Percentiles rank a stretch among this genome's conserved stretches.
phyloP scores from a whole-genome alignment of 2,113 vertebrate species.

The Lipotes vexillifer region DNA sequence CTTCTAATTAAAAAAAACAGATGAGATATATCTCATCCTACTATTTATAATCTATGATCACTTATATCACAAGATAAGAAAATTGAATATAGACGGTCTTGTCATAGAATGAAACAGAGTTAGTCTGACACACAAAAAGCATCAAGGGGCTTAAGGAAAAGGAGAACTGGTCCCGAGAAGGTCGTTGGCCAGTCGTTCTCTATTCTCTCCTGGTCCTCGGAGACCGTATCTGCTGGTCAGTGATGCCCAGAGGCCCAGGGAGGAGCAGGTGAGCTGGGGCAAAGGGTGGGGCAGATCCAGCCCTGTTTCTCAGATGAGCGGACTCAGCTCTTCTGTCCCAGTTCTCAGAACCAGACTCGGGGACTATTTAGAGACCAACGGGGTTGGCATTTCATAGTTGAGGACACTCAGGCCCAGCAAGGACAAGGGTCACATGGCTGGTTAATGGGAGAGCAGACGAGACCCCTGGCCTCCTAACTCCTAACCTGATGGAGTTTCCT shows the following conservation, averaged over 20 bases:
- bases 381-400: no score
- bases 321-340: background rate
- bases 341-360: background rate
- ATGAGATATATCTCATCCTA: background rate
- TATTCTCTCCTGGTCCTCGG: background rate
- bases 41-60: background rate
- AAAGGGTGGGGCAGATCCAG: background rate
- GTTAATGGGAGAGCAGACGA: background rate
- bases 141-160: background rate
- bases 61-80: background rate
- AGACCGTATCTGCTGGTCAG: background rate
- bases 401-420: background rate
- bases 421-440: background rate
- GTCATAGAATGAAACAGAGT: background rate
- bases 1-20: background rate
- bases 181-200: no score
- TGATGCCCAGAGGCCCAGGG: no score
- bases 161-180: background rate
- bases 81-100: background rate
- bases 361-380: accelerated
- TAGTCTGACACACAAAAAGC: background rate
- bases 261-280: background rate
- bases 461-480: background rate
- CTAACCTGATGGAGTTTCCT: background rate
- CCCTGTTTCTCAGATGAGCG: no score